These are phyloP conservation scores for Hyposoter dolosus DNA, from an alignment of 2,888 invertebrate species.

Conservation along the genomic window DNA sequence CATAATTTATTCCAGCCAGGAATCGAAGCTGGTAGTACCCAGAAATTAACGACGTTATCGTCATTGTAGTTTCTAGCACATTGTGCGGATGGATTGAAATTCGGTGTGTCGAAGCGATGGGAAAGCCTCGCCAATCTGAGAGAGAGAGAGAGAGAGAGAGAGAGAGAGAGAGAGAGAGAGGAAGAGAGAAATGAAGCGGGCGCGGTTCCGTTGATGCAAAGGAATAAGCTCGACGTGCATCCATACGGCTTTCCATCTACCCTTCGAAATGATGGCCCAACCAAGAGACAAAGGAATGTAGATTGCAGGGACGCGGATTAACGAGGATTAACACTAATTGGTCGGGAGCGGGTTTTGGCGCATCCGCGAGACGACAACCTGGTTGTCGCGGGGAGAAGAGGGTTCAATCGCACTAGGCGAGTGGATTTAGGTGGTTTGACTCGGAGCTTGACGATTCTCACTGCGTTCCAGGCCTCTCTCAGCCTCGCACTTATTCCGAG, in stretches of 20 bases:
- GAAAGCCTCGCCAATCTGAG: constrained; percentile 18
- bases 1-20: constrained; percentile 1
- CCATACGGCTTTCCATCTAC: constrained; percentile 63
- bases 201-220: constrained; percentile 52
- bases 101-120: constrained; percentile 50
- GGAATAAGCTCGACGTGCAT: constrained; percentile 62
- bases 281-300: constrained; percentile 79
- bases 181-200: background rate
- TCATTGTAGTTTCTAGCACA: constrained; percentile 48
- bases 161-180: background rate
- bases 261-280: constrained; percentile 66
- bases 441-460: constrained; percentile 25
- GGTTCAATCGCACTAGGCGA: constrained; percentile 3
- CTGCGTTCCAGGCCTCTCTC: constrained; percentile 18
- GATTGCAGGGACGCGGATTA: constrained; percentile 80
- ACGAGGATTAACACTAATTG: constrained; percentile 82
- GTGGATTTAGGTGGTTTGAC: constrained; percentile 19
- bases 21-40: constrained; percentile 20
- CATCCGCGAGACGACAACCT: constrained; percentile 45
- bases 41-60: constrained; percentile 59
- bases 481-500: constrained; percentile 75
- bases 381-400: constrained; percentile 16
- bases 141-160: background rate
- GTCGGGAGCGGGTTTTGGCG: constrained; percentile 71
- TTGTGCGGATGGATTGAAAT: constrained; percentile 52